Evolutionary conservation across 2,888 invertebrate species (phyloP).

Genomic region (Fragum fragum): DNA sequence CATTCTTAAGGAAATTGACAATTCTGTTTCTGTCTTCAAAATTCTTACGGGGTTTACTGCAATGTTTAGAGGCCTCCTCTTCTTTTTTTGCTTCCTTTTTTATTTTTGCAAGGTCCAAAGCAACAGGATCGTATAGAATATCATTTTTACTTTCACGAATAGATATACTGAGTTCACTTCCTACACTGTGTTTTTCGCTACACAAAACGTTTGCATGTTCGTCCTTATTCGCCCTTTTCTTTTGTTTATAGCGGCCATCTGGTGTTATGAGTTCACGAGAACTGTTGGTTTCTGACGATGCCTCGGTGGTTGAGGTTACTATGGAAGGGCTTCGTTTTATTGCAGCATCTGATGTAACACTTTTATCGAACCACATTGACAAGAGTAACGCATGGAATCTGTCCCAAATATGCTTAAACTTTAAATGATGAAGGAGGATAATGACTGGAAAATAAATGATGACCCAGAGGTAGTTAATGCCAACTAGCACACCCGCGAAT

Average conservation of each 20-base stretch:
- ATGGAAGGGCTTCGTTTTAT: neutral
- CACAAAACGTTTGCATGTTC: neutral
- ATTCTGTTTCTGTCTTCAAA: conserved; percentile 68
- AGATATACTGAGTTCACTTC: neutral
- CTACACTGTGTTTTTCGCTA: neutral
- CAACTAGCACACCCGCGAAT: conserved; percentile 80
- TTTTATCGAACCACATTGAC: conserved; percentile 37
- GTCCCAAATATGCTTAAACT: conserved; percentile 55
- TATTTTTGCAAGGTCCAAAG: conserved; percentile 56
- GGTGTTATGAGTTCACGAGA: conserved; percentile 28
- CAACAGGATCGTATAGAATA: conserved; percentile 30
- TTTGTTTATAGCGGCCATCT: no score
- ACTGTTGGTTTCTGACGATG: conserved; percentile 51
- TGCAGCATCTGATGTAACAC: neutral
- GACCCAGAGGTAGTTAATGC: conserved; percentile 84
- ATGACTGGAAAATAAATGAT: conserved; percentile 83
- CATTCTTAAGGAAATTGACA: conserved; percentile 69
- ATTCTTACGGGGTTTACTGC: conserved; percentile 52
- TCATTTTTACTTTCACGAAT: conserved; percentile 40
- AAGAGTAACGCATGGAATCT: conserved; percentile 35
- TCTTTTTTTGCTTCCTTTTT: conserved; percentile 29
- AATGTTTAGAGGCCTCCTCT: conserved; percentile 2
- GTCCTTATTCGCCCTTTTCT: no score
- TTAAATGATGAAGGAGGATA: conserved; percentile 68
- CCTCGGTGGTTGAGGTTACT: neutral